Evolutionary conservation across 2,888 invertebrate species (phyloP), one percentile per base, ranked within the genome.

Genomic region (Drosophila yooni): DNA sequence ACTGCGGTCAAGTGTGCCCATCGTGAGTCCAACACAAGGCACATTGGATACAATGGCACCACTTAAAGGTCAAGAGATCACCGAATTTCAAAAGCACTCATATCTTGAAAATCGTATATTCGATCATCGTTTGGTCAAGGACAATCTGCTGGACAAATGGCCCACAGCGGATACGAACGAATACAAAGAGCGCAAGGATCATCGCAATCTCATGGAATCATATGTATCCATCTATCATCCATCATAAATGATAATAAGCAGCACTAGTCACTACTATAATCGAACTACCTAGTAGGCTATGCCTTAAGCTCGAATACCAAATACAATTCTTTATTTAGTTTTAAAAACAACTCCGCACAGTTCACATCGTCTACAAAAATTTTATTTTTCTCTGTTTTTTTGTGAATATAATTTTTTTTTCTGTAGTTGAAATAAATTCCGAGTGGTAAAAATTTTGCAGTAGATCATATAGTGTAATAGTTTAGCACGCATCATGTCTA

Each of bases 131-230:
- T 74, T 93, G 68, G 92, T 93, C 31, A 93, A 93, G 82, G 89
- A 92, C 50, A 92, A 92, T 79, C 88, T 93, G 51, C 70, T 93
- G 78, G 91, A 92, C 66, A 92, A 91, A 70, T 92, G 92, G 91
- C 91, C 92, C 40, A 81, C 89, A 8, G 90, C 91, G 54, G 91
- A 91, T 70, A 88, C 88, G 66, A 85, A 91, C 69, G 89, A 91
- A 64, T 91, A 92, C 81, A 85, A 84, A 68, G 92, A 92, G 57
- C 91, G 92, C 72, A 91, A 92, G 84, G 93, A 93, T 81, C 91
- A 92, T 88, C 90, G 93, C 70, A 93, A 93, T 83, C 92, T 93
- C 77, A 90, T 92, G 89, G 93, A 93, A 80, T 93, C 93, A 84
- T 92, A 93, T 91, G 93, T 93, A 92, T 85, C 84, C 27, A 68